Conservation (phyloP, 2,888 invertebrate genomes). For the Drosophila eohydei region DNA sequence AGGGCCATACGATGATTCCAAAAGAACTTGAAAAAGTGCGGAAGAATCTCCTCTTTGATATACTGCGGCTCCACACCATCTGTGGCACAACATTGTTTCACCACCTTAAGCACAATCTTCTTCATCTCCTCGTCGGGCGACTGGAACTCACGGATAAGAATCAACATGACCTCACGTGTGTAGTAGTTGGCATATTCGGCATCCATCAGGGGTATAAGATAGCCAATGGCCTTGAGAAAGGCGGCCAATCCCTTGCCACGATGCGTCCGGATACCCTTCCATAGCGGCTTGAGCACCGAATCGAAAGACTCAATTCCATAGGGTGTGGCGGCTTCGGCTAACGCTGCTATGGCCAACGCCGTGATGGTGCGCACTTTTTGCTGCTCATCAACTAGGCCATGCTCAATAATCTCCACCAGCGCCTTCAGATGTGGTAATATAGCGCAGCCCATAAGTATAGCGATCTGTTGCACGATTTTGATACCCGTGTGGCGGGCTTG, state of each 20-base stretch:
- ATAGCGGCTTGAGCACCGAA: conserved; percentile 98
- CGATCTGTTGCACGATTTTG: conserved; percentile 99
- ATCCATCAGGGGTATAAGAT: conserved; percentile 99
- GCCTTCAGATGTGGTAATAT: conserved; percentile 99
- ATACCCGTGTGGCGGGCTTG: conserved; percentile 99
- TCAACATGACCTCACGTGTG: conserved; percentile 96
- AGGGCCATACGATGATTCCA: conserved; percentile 99
- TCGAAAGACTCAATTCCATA: conserved; percentile 99
- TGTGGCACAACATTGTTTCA: conserved; percentile 99
- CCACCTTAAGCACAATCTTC: conserved; percentile 99
- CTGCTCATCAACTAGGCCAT: conserved; percentile 98
- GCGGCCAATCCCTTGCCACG: conserved; percentile 97
- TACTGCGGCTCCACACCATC: conserved; percentile 99
- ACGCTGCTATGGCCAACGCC: conserved; percentile 98
- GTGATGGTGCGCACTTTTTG: conserved; percentile 99
- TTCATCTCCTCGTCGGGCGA: conserved; percentile 99
- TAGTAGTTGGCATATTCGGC: conserved; percentile 99
- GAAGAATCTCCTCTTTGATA: conserved; percentile 99
- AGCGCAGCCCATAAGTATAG: conserved; percentile 99
- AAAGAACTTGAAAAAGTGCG: conserved; percentile 99
- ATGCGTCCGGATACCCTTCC: conserved; percentile 98
- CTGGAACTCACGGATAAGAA: conserved; percentile 99
- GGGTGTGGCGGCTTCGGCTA: conserved; percentile 99
- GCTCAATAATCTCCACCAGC: conserved; percentile 99
- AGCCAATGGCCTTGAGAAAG: conserved; percentile 99